Percentiles rank a stretch among this genome's conserved stretches.
These are phyloP conservation scores for Drosophila setifemur DNA, from an alignment of 1,140 invertebrate genomes.

Conservation along the genomic window DNA sequence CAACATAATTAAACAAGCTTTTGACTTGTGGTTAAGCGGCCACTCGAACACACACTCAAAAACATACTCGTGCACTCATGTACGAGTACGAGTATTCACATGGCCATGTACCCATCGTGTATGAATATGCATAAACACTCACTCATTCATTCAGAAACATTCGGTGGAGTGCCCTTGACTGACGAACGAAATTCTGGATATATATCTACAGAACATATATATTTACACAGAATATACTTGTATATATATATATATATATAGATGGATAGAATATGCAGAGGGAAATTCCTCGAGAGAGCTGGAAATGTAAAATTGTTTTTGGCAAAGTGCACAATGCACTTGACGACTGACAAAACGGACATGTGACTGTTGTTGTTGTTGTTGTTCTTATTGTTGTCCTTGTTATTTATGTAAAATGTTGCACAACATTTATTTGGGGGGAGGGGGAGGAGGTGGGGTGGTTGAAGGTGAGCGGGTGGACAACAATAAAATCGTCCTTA, in stretches of 20 bases:
- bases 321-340: conserved; percentile 79
- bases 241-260: no score
- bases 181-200: conserved; percentile 12
- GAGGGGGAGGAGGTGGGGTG: background rate
- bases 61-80: background rate
- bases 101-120: background rate
- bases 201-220: no score
- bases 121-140: conserved; percentile 33
- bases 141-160: conserved; percentile 48
- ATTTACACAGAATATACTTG: no score
- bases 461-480: background rate
- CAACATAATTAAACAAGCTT: conserved; percentile 57
- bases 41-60: conserved; percentile 19
- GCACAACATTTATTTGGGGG: conserved; percentile 45
- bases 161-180: conserved; percentile 46
- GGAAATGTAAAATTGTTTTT: conserved; percentile 71
- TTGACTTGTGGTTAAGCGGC: conserved; percentile 46
- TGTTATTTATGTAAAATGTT: conserved; percentile 60
- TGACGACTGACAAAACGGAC: conserved; percentile 76
- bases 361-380: conserved; percentile 30
- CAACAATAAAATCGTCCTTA: conserved; percentile 67
- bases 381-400: conserved; percentile 23
- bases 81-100: background rate
- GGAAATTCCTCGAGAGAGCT: no score
- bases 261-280: background rate